Percentiles rank a stretch among this genome's conserved stretches.
phyloP scores from a whole-genome alignment of 2,113 vertebrate species.

The Arvicanthis niloticus region DNA sequence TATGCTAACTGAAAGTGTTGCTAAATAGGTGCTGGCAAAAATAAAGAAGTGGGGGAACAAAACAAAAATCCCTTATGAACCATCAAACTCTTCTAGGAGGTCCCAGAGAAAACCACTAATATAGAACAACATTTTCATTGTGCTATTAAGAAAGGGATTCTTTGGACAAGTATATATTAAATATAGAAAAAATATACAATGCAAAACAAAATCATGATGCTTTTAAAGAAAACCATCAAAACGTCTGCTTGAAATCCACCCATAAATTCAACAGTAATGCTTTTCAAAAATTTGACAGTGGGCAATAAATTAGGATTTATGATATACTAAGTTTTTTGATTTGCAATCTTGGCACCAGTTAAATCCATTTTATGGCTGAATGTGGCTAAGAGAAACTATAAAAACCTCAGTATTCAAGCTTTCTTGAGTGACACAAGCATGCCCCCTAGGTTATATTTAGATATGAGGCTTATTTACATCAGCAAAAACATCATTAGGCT shows the following conservation, averaged over 20 bases:
- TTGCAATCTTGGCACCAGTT: slow-evolving; percentile 8
- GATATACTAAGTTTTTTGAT: not conserved
- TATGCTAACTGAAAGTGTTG: not conserved
- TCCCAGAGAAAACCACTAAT: slow-evolving; percentile 10
- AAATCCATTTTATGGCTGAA: not conserved
- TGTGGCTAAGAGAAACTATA: not conserved
- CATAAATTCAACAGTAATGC: not conserved
- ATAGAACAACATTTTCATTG: not conserved
- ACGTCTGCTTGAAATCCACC: not conserved
- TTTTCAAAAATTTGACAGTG: not conserved
- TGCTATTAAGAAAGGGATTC: not conserved
- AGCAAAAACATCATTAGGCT: not conserved
- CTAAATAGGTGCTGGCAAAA: not conserved
- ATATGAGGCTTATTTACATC: not conserved
- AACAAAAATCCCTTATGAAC: not conserved
- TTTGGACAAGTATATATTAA: not conserved
- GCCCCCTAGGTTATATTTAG: not conserved
- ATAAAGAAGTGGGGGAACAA: not conserved
- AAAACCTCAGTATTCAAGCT: not conserved
- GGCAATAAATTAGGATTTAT: not conserved
- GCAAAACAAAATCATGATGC: not conserved
- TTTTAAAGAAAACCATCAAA: slow-evolving; percentile 18
- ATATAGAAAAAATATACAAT: not conserved
- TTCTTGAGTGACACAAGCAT: not conserved
- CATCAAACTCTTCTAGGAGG: not conserved